These are phyloP conservation scores for Amphilophus citrinellus DNA, from an alignment of 2,113 vertebrate species.

Conservation along the genomic window DNA sequence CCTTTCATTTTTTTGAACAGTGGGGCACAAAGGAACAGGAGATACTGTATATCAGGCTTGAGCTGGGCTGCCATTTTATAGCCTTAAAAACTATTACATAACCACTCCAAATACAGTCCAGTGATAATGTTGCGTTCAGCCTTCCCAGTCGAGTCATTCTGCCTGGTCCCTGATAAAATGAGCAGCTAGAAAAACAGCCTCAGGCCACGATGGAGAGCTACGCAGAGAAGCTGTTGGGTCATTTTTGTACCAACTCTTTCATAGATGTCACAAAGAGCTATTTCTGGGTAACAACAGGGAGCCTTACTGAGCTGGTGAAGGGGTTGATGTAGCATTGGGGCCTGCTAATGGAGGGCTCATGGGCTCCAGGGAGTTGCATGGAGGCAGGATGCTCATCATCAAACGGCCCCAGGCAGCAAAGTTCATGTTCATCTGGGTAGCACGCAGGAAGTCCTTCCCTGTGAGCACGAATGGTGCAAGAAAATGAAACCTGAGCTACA, in stretches of 20 bases:
- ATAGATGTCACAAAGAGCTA: constrained; percentile 4
- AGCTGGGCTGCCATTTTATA: not conserved
- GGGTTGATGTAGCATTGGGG: not conserved
- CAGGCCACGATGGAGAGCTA: not conserved
- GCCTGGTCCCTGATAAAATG: constrained; percentile 18
- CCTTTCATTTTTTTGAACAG: no score
- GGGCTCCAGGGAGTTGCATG: constrained; percentile 84
- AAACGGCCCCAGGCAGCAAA: constrained; percentile 95
- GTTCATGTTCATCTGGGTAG: constrained; percentile 97
- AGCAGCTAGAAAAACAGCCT: constrained; percentile 20
- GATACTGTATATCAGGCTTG: not conserved
- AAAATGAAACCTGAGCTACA: not conserved
- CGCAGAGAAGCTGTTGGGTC: not conserved
- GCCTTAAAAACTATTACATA: not conserved
- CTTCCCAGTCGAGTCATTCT: not conserved
- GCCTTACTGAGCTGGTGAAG: constrained; percentile 27
- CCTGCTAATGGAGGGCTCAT: constrained; percentile 63
- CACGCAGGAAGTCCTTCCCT: constrained; percentile 94
- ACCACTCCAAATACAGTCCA: not conserved
- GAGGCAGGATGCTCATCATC: constrained; percentile 94
- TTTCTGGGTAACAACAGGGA: constrained; percentile 27
- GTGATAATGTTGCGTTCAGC: constrained; percentile 4
- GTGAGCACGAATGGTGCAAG: constrained; percentile 3
- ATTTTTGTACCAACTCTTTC: constrained; percentile 6
- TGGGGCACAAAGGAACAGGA: no score